These are phyloP conservation scores for Pygmarrhopalites habei DNA, from an alignment of 1,140 invertebrate genomes.

Conservation along the genomic window DNA sequence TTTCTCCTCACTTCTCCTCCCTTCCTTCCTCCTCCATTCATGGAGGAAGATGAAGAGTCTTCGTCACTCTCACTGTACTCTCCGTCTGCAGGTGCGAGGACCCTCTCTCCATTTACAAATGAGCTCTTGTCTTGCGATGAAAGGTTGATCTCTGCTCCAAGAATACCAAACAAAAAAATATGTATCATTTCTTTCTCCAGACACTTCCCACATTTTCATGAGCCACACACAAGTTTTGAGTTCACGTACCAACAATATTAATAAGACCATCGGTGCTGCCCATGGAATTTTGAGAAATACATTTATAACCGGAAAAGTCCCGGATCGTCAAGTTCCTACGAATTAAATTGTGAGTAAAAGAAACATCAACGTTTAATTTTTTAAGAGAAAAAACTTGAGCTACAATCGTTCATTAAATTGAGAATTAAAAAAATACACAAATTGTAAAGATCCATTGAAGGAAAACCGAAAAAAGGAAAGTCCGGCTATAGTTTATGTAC, in stretches of 20 bases:
- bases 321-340: conserved; percentile 59
- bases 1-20: neutral
- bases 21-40: neutral
- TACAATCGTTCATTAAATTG: no score
- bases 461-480: no score
- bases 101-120: neutral
- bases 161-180: neutral
- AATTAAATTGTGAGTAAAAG: no score
- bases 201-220: neutral
- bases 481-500: no score
- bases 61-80: conserved; percentile 6
- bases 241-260: conserved; percentile 65
- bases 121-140: conserved; percentile 10
- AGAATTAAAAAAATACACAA: no score
- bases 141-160: conserved; percentile 21
- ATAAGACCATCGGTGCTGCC: conserved; percentile 78
- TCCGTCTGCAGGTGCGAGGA: neutral
- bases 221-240: neutral
- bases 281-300: conserved; percentile 84
- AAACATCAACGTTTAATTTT: no score
- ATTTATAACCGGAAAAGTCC: conserved; percentile 83
- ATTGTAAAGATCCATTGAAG: conserved; percentile 49
- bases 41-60: neutral
- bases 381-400: no score
- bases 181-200: neutral